Conservation (phyloP, 2,797 vertebrate genomes). For the Gadopsis marmoratus region DNA sequence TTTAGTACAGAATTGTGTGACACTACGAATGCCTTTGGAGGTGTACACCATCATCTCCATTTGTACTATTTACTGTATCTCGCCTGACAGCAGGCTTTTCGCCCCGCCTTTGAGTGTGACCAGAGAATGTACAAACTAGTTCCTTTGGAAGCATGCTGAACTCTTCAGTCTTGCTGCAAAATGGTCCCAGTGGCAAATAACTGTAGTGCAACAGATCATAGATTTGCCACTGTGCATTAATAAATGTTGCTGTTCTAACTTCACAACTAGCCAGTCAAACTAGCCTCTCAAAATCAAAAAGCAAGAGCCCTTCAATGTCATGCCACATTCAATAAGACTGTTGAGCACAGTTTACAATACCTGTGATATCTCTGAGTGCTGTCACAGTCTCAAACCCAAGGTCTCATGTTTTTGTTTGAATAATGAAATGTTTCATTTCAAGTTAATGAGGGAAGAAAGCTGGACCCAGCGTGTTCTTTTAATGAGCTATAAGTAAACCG, state of each 20-base stretch:
- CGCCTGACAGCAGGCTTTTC: not conserved
- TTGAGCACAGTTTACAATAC: constrained; percentile 5
- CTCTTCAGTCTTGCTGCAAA: not conserved
- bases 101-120: not conserved
- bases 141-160: not conserved
- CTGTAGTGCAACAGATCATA: not conserved
- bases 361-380: constrained; percentile 41
- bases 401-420: constrained; percentile 62
- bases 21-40: not conserved
- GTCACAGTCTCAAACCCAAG: constrained; percentile 37
- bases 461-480: constrained; percentile 61
- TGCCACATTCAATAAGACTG: constrained; percentile 46
- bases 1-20: not conserved
- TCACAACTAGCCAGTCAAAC: not conserved
- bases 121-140: not conserved
- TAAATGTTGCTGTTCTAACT: not conserved
- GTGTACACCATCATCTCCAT: not conserved
- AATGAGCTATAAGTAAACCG: constrained; percentile 73
- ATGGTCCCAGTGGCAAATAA: not conserved
- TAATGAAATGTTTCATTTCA: constrained; percentile 65
- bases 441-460: constrained; percentile 51
- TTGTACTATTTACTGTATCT: not conserved
- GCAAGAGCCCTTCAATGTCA: not conserved
- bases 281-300: constrained; percentile 14
- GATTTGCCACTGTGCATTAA: not conserved